phyloP scores from a whole-genome alignment of 2,113 vertebrate species.

The Lepus europaeus region DNA sequence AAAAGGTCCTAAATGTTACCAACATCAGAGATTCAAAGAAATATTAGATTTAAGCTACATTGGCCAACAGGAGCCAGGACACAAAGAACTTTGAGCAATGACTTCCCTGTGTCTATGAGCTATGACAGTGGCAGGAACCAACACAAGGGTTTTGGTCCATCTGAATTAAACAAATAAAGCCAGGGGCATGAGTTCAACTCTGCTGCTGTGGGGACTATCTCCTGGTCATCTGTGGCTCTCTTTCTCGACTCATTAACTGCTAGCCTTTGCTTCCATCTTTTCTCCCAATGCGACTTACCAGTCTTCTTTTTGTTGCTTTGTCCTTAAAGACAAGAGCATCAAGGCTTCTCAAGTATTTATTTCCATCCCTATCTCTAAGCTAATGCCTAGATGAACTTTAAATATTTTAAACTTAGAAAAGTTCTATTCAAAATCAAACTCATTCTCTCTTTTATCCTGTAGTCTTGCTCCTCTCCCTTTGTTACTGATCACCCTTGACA shows the following conservation, averaged over 20 bases:
- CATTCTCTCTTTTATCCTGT: constrained; percentile 7
- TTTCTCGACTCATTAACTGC: neutral
- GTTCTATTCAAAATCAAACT: neutral
- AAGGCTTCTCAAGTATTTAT: neutral
- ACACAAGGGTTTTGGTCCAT: neutral
- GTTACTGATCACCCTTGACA: neutral
- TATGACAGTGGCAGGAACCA: neutral
- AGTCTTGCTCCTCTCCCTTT: neutral
- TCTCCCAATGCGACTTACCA: neutral
- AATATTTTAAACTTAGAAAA: constrained; percentile 24
- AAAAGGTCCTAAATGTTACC: neutral
- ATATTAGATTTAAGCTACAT: neutral
- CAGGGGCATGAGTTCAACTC: neutral
- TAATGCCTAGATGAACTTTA: neutral
- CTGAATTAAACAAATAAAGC: neutral
- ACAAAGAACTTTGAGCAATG: neutral
- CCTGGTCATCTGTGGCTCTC: neutral
- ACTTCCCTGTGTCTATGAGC: neutral
- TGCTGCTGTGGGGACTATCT: neutral
- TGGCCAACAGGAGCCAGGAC: constrained; percentile 29
- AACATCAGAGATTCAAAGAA: neutral
- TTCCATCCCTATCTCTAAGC: neutral
- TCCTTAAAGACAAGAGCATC: neutral
- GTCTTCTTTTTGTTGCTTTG: neutral
- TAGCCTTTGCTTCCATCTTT: constrained; percentile 7